Evolutionary conservation across 2,888 invertebrate genomes (phyloP).

Genomic region (Drosophila recens): DNA sequence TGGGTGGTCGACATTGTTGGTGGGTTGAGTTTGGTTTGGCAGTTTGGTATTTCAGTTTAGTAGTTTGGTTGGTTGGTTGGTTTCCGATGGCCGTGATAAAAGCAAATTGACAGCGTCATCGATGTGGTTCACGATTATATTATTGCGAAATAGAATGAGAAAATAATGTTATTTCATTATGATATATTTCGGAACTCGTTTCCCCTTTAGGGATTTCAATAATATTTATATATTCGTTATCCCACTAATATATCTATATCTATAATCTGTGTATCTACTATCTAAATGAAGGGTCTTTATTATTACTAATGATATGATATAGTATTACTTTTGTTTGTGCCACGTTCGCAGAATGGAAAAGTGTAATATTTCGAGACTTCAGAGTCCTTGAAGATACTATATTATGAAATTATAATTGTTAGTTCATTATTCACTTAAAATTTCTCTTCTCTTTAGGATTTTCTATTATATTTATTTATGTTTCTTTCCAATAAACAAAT

Average conservation of each 20-base stretch:
- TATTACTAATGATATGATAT: background rate
- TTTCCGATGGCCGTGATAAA: constrained; percentile 5
- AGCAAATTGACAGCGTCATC: constrained; percentile 24
- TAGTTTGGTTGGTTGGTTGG: constrained; percentile 12
- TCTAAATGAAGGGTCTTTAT: background rate
- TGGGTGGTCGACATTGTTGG: constrained; percentile 6
- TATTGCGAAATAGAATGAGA: constrained; percentile 32
- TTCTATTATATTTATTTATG: no score
- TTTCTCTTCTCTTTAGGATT: no score
- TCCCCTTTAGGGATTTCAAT: background rate
- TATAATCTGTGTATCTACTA: background rate
- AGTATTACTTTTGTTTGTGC: background rate
- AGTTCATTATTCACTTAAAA: no score
- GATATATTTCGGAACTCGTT: background rate
- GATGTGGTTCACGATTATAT: constrained; percentile 23
- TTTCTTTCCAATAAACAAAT: background rate
- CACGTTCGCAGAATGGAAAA: background rate
- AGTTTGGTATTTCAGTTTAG: constrained; percentile 10
- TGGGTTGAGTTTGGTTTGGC: background rate
- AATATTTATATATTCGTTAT: background rate
- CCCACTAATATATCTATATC: background rate
- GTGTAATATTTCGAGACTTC: no score
- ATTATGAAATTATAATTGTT: no score
- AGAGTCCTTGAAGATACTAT: no score
- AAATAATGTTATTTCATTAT: constrained; percentile 30